Evolutionary conservation across 2,888 invertebrate species (phyloP).

Genomic region (Drosophila borealis): DNA sequence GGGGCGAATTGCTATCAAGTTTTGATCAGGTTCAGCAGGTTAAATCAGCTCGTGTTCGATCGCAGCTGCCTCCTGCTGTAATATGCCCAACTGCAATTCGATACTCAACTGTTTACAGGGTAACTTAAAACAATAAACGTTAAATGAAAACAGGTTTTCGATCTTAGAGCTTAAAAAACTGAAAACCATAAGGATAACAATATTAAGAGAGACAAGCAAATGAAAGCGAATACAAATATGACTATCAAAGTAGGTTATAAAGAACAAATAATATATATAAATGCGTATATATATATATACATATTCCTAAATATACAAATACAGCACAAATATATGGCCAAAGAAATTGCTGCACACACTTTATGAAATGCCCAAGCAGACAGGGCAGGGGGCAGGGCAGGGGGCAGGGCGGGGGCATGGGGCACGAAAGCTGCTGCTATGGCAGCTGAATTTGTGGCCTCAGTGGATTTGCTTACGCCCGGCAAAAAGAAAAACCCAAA

Average conservation of each 20-base stretch:
- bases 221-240: slow-evolving; percentile 45
- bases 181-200: slow-evolving; percentile 44
- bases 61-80: too few relatives aligned
- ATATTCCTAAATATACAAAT: slow-evolving; percentile 31
- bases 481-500: background rate
- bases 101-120: background rate
- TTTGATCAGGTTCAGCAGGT: too few relatives aligned
- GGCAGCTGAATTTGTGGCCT: slow-evolving; percentile 64
- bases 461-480: slow-evolving; percentile 61
- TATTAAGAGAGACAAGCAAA: slow-evolving; percentile 51
- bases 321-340: slow-evolving; percentile 61
- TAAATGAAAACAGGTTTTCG: slow-evolving; percentile 31
- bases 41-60: too few relatives aligned
- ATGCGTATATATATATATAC: slow-evolving; percentile 17
- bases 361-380: slow-evolving; percentile 66
- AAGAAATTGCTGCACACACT: slow-evolving; percentile 74
- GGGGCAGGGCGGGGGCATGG: background rate
- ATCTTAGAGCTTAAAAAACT: background rate
- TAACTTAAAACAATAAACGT: slow-evolving; percentile 34
- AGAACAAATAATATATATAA: slow-evolving; percentile 25
- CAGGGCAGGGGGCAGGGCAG: background rate
- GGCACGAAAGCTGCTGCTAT: background rate
- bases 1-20: too few relatives aligned
- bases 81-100: too few relatives aligned
- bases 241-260: slow-evolving; percentile 59